Evolutionary conservation across 2,113 vertebrate genomes (phyloP).

Genomic region (Marcusenius ussheri): DNA sequence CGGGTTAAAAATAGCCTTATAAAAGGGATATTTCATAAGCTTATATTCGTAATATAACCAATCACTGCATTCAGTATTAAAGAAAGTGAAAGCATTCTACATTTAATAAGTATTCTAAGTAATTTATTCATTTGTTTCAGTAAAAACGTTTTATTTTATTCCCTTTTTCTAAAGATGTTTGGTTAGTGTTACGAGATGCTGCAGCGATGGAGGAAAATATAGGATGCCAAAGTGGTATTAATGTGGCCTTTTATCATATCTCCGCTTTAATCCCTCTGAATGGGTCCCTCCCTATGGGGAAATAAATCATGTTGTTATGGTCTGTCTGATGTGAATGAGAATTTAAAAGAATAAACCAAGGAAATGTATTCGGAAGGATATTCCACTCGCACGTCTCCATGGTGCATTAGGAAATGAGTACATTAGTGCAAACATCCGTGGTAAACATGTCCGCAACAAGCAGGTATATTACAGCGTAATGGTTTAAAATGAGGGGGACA

Average conservation of each 20-base stretch:
- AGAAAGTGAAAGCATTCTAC: background rate
- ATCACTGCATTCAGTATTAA: background rate
- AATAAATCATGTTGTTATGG: background rate
- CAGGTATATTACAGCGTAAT: background rate
- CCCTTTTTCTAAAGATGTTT: background rate
- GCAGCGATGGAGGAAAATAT: background rate
- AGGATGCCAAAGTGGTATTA: background rate
- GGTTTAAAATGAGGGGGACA: background rate
- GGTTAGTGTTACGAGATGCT: background rate
- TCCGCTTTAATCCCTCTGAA: background rate
- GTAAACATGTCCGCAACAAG: background rate
- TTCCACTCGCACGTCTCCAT: background rate
- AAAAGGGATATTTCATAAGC: background rate
- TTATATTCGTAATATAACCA: background rate
- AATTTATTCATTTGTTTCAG: background rate
- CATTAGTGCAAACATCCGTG: background rate
- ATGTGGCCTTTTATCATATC: background rate
- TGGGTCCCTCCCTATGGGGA: background rate
- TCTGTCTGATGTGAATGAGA: background rate
- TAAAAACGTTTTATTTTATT: background rate
- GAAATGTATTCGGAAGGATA: background rate
- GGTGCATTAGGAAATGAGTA: constrained; percentile 1
- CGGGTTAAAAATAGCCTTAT: background rate
- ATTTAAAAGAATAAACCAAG: background rate
- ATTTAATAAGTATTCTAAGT: background rate